A percentile compares a stretch with the other conserved stretches of the same genome.
Evolutionary conservation across 2,888 invertebrate species (phyloP).

Genomic region (Diadromus collaris): DNA sequence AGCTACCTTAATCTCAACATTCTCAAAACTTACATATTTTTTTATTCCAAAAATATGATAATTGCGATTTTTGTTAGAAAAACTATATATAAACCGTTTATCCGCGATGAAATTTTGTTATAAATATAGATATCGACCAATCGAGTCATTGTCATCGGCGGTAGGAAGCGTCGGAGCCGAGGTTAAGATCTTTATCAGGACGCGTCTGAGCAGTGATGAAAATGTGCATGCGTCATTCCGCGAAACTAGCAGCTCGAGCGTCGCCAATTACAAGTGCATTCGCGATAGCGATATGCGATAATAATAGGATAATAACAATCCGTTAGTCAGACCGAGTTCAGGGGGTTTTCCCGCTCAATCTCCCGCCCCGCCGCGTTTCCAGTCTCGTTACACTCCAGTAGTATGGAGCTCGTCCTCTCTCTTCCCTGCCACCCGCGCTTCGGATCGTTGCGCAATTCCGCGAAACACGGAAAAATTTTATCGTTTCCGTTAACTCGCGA

Average conservation of each 20-base stretch:
- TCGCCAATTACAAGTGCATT: slow-evolving; percentile 48
- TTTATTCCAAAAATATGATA: background rate
- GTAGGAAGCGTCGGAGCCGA: slow-evolving; percentile 21
- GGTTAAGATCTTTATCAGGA: slow-evolving; percentile 47
- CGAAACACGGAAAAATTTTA: slow-evolving; percentile 20
- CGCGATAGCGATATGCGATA: slow-evolving; percentile 52
- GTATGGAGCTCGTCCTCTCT: slow-evolving; percentile 20
- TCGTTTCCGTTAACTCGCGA: background rate
- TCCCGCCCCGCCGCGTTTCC: background rate
- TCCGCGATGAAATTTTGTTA: background rate
- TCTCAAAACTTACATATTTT: background rate
- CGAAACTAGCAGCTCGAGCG: slow-evolving; percentile 43
- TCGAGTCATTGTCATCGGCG: slow-evolving; percentile 2
- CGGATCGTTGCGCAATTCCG: slow-evolving; percentile 47
- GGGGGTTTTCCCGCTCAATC: slow-evolving; percentile 45
- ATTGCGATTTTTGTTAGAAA: background rate
- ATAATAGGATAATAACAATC: slow-evolving; percentile 44
- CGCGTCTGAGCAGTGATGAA: slow-evolving; percentile 34
- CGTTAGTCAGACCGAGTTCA: slow-evolving; percentile 53
- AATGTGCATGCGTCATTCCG: slow-evolving; percentile 51
- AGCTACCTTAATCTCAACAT: background rate
- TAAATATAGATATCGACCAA: slow-evolving; percentile 3
- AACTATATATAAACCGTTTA: background rate
- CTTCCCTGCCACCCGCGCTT: slow-evolving; percentile 30
- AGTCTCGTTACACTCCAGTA: slow-evolving; percentile 12